Conservation (phyloP, 2,797 vertebrate genomes). For the Gymnodraco acuticeps region DNA sequence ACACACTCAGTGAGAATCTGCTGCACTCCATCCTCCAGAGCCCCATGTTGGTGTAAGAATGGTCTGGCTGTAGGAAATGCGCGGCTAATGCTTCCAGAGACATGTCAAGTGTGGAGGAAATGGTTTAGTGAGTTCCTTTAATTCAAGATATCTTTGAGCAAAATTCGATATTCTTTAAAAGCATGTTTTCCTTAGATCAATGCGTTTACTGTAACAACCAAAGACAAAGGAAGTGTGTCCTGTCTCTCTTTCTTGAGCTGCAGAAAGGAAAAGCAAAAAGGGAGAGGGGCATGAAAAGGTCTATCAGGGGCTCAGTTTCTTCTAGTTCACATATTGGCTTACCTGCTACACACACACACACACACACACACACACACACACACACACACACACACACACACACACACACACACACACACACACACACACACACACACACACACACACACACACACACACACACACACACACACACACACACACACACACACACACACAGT, state of each 20-base stretch:
- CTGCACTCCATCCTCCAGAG: constrained; percentile 65
- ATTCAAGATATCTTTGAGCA: constrained; percentile 40
- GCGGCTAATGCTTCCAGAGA: constrained; percentile 60
- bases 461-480: constrained; percentile 7
- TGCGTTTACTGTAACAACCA: constrained; percentile 10
- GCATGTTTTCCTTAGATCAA: constrained; percentile 33
- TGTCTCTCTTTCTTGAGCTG: constrained; percentile 23
- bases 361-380: background rate
- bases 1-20: constrained; percentile 62
- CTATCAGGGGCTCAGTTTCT: constrained; percentile 49
- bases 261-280: constrained; percentile 36
- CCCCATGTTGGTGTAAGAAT: constrained; percentile 53
- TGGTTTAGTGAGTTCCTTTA: constrained; percentile 38
- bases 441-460: constrained; percentile 4
- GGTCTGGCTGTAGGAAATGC: constrained; percentile 61
- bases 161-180: constrained; percentile 42
- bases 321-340: constrained; percentile 66
- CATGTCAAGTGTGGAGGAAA: constrained; percentile 32
- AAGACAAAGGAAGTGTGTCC: constrained; percentile 1
- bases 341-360: constrained; percentile 24
- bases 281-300: constrained; percentile 48
- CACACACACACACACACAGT: constrained; percentile 10
- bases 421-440: constrained; percentile 20
- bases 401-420: constrained; percentile 7
- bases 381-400: constrained; percentile 12